These are phyloP conservation scores for Sweltsa coloradensis DNA, from an alignment of 1,140 invertebrate genomes.

Conservation along the genomic window DNA sequence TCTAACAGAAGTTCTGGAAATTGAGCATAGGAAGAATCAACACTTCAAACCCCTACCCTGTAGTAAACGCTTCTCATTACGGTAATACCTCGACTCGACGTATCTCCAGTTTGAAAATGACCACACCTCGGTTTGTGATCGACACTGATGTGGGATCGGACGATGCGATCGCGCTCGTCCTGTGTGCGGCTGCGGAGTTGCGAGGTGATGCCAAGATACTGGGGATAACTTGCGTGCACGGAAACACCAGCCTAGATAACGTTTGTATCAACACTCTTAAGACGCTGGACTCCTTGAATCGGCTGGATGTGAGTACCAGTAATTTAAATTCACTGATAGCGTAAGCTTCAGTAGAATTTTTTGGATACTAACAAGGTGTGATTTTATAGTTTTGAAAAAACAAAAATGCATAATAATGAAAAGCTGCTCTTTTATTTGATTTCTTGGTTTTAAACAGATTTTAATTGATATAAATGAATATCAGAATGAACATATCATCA, in stretches of 20 bases:
- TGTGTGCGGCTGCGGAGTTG: conserved; percentile 41
- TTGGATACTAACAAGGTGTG: neutral
- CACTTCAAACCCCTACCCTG: too few species aligned
- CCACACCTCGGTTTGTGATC: conserved; percentile 32
- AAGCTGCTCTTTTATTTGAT: neutral
- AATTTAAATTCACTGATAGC: too few species aligned
- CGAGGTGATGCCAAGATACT: conserved; percentile 35
- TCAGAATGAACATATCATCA: too few species aligned
- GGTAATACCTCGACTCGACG: too few species aligned
- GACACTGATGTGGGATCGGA: conserved; percentile 53
- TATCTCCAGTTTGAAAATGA: too few species aligned
- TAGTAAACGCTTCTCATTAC: too few species aligned
- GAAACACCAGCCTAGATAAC: conserved; percentile 47
- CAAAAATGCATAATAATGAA: neutral
- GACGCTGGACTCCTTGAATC: conserved; percentile 35
- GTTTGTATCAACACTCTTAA: conserved; percentile 44
- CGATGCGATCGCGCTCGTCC: conserved; percentile 48
- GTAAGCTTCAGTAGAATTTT: neutral
- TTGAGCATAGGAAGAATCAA: too few species aligned
- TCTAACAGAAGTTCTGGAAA: too few species aligned
- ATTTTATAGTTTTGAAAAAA: conserved; percentile 6
- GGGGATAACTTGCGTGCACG: conserved; percentile 47
- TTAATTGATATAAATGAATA: neutral
- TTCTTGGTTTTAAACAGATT: neutral
- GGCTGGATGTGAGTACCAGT: conserved; percentile 35